Evolutionary conservation across 2,888 invertebrate species (phyloP).

Genomic region (Nematopogon swammerdamellus): DNA sequence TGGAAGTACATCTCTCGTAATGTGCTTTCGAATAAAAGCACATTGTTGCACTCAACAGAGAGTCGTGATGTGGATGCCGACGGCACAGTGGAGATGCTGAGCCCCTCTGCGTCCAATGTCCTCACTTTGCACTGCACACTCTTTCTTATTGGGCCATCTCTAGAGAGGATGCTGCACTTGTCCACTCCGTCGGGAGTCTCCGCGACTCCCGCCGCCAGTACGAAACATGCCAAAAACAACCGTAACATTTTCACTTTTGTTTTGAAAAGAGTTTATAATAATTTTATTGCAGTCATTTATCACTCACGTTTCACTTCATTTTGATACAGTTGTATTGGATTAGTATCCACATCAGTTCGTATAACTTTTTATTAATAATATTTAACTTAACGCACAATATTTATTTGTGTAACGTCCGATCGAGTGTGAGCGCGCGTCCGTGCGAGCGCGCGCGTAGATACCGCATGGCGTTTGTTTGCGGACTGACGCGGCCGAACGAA

Average conservation of each 20-base stretch:
- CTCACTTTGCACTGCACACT: slow-evolving; percentile 66
- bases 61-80: slow-evolving; percentile 71
- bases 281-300: too few species aligned
- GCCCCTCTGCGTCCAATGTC: slow-evolving; percentile 66
- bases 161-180: slow-evolving; percentile 43
- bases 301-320: too few species aligned
- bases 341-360: too few species aligned
- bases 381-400: too few species aligned
- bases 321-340: too few species aligned
- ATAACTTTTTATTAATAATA: too few species aligned
- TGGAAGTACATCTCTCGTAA: slow-evolving; percentile 69
- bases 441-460: neutral
- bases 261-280: neutral
- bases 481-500: neutral
- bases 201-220: neutral
- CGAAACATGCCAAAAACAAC: neutral
- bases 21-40: slow-evolving; percentile 75
- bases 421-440: neutral
- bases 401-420: too few species aligned
- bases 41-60: slow-evolving; percentile 73
- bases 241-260: neutral
- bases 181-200: slow-evolving; percentile 16
- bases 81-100: slow-evolving; percentile 59
- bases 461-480: neutral
- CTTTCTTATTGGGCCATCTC: slow-evolving; percentile 42